Conservation (phyloP, 2,797 vertebrate species). For the Capromys pilorides region DNA sequence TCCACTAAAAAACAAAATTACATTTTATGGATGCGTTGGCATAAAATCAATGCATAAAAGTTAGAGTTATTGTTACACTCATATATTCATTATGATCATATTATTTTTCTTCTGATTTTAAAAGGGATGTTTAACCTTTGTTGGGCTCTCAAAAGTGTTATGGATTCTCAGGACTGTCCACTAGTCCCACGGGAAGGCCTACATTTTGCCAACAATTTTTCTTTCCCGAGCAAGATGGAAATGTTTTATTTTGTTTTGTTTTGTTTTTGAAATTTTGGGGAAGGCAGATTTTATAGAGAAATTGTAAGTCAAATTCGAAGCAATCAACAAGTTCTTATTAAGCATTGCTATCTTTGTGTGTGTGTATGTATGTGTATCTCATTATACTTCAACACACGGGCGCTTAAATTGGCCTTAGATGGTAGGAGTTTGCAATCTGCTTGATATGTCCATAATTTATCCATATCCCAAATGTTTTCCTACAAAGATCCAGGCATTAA, state of each 20-base stretch:
- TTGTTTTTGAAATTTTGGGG: slow-evolving; percentile 56
- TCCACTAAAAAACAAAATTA: background rate
- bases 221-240: slow-evolving; percentile 32
- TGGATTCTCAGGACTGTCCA: background rate
- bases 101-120: background rate
- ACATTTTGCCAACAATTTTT: background rate
- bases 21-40: background rate
- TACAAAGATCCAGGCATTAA: slow-evolving; percentile 67
- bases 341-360: background rate
- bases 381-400: slow-evolving; percentile 55
- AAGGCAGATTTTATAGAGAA: slow-evolving; percentile 52
- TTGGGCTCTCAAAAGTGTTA: background rate
- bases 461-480: slow-evolving; percentile 65
- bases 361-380: background rate
- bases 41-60: background rate
- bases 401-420: slow-evolving; percentile 49
- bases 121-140: background rate
- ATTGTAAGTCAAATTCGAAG: slow-evolving; percentile 50
- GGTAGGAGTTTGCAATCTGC: slow-evolving; percentile 64
- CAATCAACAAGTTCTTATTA: slow-evolving; percentile 65
- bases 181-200: background rate
- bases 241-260: slow-evolving; percentile 56
- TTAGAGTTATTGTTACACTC: background rate
- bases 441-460: slow-evolving; percentile 62
- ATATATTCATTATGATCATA: background rate